Evolutionary conservation across 2,797 vertebrate species (phyloP).

Genomic region (Myotis planiceps): DNA sequence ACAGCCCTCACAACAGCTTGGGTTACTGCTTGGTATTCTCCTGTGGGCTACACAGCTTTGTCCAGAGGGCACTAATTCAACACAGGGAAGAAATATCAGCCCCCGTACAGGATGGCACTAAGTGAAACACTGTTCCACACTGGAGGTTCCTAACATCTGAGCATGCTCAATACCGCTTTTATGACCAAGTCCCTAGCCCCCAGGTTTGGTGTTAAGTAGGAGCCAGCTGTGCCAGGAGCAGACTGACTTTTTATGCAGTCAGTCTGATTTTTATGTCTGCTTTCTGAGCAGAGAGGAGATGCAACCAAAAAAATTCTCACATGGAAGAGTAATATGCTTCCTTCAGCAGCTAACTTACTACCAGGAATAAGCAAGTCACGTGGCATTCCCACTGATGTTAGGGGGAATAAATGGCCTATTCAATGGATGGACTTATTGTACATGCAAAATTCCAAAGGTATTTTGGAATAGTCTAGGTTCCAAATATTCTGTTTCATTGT

Average conservation of each 20-base stretch:
- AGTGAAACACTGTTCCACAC: neutral
- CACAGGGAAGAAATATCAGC: neutral
- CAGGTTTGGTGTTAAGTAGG: neutral
- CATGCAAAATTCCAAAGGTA: neutral
- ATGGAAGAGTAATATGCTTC: neutral
- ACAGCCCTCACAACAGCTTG: neutral
- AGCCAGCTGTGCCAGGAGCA: neutral
- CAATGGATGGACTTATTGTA: neutral
- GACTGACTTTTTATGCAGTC: neutral
- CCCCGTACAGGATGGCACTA: neutral
- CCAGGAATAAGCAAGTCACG: neutral
- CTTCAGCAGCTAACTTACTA: neutral
- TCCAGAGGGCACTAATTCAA: neutral
- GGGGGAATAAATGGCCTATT: neutral
- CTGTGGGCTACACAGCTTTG: neutral
- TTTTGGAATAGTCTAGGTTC: neutral
- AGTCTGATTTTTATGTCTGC: too few species aligned
- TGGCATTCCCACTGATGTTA: too few species aligned
- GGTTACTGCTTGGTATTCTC: neutral
- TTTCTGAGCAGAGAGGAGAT: neutral
- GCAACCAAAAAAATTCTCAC: neutral
- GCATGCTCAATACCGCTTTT: too few species aligned
- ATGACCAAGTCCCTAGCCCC: neutral
- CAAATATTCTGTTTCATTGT: neutral
- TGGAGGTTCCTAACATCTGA: neutral